Conservation (phyloP, 2,797 vertebrate genomes). For the Emydoidea blandingii region DNA sequence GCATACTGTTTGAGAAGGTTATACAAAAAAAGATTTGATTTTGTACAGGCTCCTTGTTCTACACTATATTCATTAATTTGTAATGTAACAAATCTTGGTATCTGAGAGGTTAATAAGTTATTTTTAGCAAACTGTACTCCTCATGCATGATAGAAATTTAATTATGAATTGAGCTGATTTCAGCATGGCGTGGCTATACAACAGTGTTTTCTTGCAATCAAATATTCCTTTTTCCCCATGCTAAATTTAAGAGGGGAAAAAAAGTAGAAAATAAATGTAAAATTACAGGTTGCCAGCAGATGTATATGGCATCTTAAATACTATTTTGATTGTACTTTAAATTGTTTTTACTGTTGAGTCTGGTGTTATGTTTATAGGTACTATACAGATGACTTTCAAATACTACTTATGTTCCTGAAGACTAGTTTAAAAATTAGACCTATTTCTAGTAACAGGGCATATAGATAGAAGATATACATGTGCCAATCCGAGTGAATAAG, state of each 20-base stretch:
- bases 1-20: neutral
- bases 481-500: too few species aligned
- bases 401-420: neutral
- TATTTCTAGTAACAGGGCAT: neutral
- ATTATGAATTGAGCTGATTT: conserved; percentile 47
- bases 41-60: neutral
- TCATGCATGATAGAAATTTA: conserved; percentile 53
- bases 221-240: conserved; percentile 28
- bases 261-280: neutral
- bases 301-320: neutral
- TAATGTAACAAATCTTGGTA: neutral
- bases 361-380: neutral
- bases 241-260: neutral
- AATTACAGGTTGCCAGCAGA: neutral
- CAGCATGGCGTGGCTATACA: conserved; percentile 15
- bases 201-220: conserved; percentile 25
- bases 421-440: neutral
- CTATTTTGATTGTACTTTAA: neutral
- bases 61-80: neutral
- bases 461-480: neutral
- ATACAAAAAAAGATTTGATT: neutral
- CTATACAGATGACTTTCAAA: neutral
- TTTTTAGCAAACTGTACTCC: neutral
- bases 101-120: neutral
- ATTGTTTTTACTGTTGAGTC: rapidly evolving